These are phyloP conservation scores for Zygaena filipendulae DNA, from an alignment of 2,888 invertebrate genomes.

Conservation along the genomic window DNA sequence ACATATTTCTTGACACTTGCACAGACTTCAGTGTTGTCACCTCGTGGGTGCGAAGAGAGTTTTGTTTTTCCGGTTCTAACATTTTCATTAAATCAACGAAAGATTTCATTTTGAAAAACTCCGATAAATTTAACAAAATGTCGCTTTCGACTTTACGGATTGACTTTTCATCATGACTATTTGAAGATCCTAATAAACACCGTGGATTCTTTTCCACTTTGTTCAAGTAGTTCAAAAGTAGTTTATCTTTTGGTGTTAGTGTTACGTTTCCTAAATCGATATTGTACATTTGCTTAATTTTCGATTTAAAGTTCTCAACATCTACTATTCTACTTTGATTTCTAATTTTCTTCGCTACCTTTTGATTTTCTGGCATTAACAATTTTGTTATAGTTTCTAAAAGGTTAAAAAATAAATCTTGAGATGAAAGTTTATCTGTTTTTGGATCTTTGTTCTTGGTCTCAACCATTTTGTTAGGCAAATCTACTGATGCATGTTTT, in stretches of 20 bases:
- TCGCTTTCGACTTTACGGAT: conserved; percentile 33
- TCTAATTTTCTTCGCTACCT: conserved; percentile 24
- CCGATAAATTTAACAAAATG: conserved; percentile 42
- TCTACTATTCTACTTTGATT: conserved; percentile 23
- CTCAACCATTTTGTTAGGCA: too few relatives aligned
- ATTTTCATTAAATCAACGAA: conserved; percentile 39
- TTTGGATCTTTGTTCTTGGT: background rate
- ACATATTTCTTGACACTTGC: background rate
- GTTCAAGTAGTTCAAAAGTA: conserved; percentile 42
- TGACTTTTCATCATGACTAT: conserved; percentile 14
- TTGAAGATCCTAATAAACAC: conserved; percentile 27
- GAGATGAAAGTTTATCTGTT: too few relatives aligned
- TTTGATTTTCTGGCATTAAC: conserved; percentile 35
- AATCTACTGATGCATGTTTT: too few relatives aligned
- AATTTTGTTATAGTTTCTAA: conserved; percentile 44
- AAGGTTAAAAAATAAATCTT: conserved; percentile 37
- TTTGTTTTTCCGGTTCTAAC: conserved; percentile 19
- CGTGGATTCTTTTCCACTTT: conserved; percentile 36
- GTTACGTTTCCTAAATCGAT: conserved; percentile 26
- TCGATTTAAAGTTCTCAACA: conserved; percentile 23
- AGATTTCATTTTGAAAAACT: conserved; percentile 49
- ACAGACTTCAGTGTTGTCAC: background rate
- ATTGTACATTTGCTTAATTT: conserved; percentile 26
- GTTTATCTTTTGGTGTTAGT: conserved; percentile 41
- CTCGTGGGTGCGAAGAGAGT: conserved; percentile 1